Conservation (phyloP, 2,113 vertebrate genomes). For the Mormyrus lacerda region DNA sequence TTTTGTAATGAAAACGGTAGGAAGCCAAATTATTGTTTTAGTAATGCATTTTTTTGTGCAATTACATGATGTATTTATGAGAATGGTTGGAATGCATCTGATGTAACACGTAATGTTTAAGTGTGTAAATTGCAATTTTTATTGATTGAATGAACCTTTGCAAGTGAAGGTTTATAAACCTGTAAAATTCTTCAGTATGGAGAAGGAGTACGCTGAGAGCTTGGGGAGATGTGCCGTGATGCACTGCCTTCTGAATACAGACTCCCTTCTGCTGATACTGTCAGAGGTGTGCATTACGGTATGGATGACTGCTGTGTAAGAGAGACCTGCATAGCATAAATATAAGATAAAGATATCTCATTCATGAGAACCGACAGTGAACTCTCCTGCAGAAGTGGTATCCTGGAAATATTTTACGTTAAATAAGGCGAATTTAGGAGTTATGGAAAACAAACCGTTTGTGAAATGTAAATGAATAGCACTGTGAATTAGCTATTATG, state of each 20-base stretch:
- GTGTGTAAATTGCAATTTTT: background rate
- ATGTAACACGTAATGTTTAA: background rate
- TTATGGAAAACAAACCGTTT: background rate
- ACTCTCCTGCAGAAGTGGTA: background rate
- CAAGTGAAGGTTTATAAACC: background rate
- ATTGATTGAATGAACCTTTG: background rate
- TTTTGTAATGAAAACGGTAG: background rate
- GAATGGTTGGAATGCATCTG: background rate
- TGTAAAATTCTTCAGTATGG: background rate
- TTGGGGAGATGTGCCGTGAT: background rate
- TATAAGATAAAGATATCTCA: background rate
- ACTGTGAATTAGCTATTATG: background rate
- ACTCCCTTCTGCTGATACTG: background rate
- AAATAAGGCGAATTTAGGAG: background rate
- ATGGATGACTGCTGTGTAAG: background rate
- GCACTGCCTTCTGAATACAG: background rate
- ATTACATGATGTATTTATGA: background rate
- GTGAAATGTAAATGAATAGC: background rate
- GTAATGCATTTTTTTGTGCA: background rate
- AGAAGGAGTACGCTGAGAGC: background rate
- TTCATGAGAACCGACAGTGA: background rate
- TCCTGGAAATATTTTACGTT: background rate
- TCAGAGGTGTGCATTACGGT: background rate
- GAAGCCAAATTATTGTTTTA: background rate
- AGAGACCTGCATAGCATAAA: background rate